These are phyloP conservation scores for Dysidea cf. avara DNA, from an alignment of 37 sponge, comb jelly and placozoan species.

Conservation along the genomic window DNA sequence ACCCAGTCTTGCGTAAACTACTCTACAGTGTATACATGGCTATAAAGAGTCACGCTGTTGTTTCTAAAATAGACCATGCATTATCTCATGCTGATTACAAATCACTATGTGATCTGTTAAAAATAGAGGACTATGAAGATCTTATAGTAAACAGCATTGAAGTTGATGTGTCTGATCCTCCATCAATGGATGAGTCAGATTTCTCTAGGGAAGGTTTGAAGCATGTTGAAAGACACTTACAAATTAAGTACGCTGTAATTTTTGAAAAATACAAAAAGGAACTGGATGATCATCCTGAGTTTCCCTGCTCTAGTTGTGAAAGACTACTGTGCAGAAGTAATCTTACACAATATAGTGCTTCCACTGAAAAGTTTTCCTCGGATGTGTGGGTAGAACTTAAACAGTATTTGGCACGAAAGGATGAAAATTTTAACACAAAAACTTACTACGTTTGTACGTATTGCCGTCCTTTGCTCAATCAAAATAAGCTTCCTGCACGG, in stretches of 20 bases:
- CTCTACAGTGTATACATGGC: conserved; percentile 4
- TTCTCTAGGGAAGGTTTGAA: too few species aligned
- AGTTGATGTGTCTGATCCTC: not conserved
- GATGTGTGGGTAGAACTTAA: conserved; percentile 12
- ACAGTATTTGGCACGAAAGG: not conserved
- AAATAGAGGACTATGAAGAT: conserved; percentile 9
- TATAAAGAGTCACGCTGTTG: not conserved
- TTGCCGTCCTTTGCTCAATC: conserved; percentile 20
- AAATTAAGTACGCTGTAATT: conserved; percentile 8
- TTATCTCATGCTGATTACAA: not conserved
- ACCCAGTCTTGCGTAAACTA: not conserved
- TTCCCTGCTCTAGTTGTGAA: conserved; percentile 45
- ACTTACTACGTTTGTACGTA: conserved; percentile 22
- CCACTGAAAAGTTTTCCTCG: conserved; percentile 19
- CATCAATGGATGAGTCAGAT: not conserved
- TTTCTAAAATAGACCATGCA: conserved; percentile 4
- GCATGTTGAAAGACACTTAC: conserved; percentile 4
- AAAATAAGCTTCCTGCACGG: conserved; percentile 19
- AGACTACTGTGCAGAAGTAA: conserved; percentile 8
- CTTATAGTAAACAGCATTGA: not conserved
- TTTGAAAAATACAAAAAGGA: conserved; percentile 8
- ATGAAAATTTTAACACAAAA: not conserved
- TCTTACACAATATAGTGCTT: conserved; percentile 1
- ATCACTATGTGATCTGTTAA: not conserved
- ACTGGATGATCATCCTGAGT: conserved; percentile 28